phyloP scores from a whole-genome alignment of 1,140 invertebrate genomes.

The Lucilia cuprina region DNA sequence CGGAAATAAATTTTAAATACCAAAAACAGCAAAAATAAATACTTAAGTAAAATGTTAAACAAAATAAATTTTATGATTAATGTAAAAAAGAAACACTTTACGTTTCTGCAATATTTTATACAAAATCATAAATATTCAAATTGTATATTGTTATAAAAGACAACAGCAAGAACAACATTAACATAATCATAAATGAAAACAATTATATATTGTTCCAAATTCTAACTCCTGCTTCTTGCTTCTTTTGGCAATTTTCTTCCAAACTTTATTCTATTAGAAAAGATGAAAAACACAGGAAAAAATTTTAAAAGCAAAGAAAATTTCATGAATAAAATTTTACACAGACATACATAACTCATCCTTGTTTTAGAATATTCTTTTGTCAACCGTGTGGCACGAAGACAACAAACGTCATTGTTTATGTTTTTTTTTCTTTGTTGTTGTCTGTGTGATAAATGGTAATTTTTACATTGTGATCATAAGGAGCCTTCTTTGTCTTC shows the following conservation, averaged over 20 bases:
- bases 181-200: not conserved
- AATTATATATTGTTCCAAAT: not conserved
- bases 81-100: not conserved
- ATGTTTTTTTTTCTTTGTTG: not conserved
- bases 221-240: no score
- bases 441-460: not conserved
- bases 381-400: not conserved
- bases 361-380: not conserved
- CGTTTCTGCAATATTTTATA: not conserved
- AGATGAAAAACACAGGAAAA: not conserved
- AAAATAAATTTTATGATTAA: conserved; percentile 3
- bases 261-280: not conserved
- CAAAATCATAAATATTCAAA: conserved; percentile 4
- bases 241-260: no score
- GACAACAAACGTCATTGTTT: not conserved
- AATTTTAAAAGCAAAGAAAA: not conserved
- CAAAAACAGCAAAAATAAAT: not conserved
- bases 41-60: not conserved
- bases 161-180: not conserved
- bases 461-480: not conserved
- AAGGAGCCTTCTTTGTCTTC: not conserved
- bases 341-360: not conserved
- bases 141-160: not conserved
- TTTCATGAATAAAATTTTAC: not conserved
- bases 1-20: conserved; percentile 5